Conservation (phyloP, 2,113 vertebrate genomes). For the Pelvicachromis taeniatus region DNA sequence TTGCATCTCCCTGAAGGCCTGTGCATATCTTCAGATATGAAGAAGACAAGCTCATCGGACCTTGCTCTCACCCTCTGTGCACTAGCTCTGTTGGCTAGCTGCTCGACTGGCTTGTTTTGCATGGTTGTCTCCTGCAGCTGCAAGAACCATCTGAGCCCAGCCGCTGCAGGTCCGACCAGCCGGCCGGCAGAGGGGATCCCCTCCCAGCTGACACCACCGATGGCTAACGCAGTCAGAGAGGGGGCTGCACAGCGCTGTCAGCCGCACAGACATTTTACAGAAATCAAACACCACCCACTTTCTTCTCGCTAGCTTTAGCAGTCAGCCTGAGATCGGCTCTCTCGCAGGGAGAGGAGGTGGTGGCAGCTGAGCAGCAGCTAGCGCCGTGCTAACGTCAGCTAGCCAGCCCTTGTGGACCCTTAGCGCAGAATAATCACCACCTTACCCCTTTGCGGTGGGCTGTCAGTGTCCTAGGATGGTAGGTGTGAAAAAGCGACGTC, state of each 20-base stretch:
- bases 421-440: conserved; percentile 44
- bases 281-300: conserved; percentile 52
- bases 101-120: conserved; percentile 18
- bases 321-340: conserved; percentile 36
- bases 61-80: background rate
- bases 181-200: background rate
- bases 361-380: conserved; percentile 39
- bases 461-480: conserved; percentile 61
- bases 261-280: background rate
- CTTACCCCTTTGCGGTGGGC: conserved; percentile 67
- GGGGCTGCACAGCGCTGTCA: background rate
- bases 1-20: conserved; percentile 34
- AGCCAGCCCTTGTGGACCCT: conserved; percentile 54
- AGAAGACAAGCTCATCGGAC: conserved; percentile 14
- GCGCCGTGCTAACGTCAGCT: conserved; percentile 63
- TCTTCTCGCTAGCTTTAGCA: conserved; percentile 49
- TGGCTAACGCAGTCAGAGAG: background rate
- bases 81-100: conserved; percentile 42
- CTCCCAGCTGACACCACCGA: conserved; percentile 15
- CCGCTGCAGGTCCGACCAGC: conserved; percentile 37
- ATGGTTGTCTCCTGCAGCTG: conserved; percentile 50
- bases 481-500: conserved; percentile 25
- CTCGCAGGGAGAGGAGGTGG: conserved; percentile 44
- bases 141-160: conserved; percentile 39
- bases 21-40: conserved; percentile 4